Evolutionary conservation across 1,140 invertebrate genomes (phyloP), one percentile per base, ranked within the genome.

Genomic region (Bombus affinis): DNA sequence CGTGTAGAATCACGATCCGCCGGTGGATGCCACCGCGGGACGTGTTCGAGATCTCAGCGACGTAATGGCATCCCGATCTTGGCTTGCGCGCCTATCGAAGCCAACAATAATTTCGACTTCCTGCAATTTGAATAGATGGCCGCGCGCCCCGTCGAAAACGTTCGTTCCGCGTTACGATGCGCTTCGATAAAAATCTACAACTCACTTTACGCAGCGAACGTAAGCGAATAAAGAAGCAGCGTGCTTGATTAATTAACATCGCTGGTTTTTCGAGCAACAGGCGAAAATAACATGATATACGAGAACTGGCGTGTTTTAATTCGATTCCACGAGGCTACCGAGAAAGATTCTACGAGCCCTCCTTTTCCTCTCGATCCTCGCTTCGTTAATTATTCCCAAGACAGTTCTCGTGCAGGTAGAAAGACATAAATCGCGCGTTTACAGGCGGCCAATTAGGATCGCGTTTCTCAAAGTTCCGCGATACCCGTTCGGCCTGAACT

Each of bases 381-480:
- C 65, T 87, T 85, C 78, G 79, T 90, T 90, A 90, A 90, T 90
- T 90, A 90, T 88, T 89, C 86, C 13, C 66, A 62, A 70, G 86
- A 86, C 80, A 84, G 42, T 90, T 85, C 74, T 73, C 13, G 62
- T 15, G 76, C 73, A 89, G 80, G 83, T 83, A 83, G 83, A 83
- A 88, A 90, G 79, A 59, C 87, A 90, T 90, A 90, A 90, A 90
- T 90, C 85, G 79, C 44, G 42, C 57, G 32, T 62, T 72, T 53
- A 32, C 73, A 25, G 32, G 32, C 32, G 10, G 35, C 28, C 47
- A 75, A 75, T 75, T 75, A 75, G 73, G 22, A 57, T 35, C n/a
- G 70, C 65, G 65, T 53, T 81, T 62, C 68, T 78, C 70, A 76
- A 79, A 18, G 39, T 65, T 77, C 35, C 37, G 37, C 59, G 47